These are phyloP conservation scores for Helicolenus hilgendorfi DNA, from an alignment of 2,797 vertebrate species.

Conservation along the genomic window DNA sequence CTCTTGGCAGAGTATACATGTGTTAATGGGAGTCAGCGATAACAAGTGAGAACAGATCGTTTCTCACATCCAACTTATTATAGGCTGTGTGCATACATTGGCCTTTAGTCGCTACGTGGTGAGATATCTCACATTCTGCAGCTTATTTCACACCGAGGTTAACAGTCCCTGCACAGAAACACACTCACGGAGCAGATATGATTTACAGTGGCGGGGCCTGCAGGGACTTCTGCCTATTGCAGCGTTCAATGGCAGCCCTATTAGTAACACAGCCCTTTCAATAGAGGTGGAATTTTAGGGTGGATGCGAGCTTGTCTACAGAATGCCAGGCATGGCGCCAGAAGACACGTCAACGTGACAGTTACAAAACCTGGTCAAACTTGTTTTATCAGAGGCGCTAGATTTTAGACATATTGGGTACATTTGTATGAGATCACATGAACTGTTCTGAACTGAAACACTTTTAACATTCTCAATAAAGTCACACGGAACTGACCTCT, in stretches of 20 bases:
- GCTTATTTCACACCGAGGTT: slow-evolving; percentile 47
- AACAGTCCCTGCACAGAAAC: slow-evolving; percentile 5
- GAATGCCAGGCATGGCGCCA: not conserved
- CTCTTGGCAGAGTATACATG: not conserved
- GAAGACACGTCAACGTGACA: slow-evolving; percentile 13
- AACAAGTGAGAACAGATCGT: slow-evolving; percentile 12
- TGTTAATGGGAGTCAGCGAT: slow-evolving; percentile 16
- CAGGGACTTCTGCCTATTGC: not conserved
- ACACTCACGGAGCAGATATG: slow-evolving; percentile 13
- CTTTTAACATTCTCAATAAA: not conserved
- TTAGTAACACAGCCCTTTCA: slow-evolving; percentile 26
- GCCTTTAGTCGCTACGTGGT: slow-evolving; percentile 7
- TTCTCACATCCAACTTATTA: slow-evolving; percentile 27
- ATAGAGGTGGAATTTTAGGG: not conserved
- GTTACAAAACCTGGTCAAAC: not conserved
- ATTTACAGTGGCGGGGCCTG: slow-evolving; percentile 19
- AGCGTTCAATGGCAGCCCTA: slow-evolving; percentile 4
- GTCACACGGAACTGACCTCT: not conserved
- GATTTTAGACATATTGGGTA: not conserved
- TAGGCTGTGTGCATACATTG: not conserved
- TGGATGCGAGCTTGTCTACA: not conserved
- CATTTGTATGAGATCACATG: not conserved
- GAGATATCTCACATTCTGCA: slow-evolving; percentile 13
- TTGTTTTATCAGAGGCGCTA: not conserved
- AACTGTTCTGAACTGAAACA: not conserved